These are phyloP conservation scores for Petromus typicus DNA, from an alignment of 2,113 vertebrate species.

Conservation along the genomic window DNA sequence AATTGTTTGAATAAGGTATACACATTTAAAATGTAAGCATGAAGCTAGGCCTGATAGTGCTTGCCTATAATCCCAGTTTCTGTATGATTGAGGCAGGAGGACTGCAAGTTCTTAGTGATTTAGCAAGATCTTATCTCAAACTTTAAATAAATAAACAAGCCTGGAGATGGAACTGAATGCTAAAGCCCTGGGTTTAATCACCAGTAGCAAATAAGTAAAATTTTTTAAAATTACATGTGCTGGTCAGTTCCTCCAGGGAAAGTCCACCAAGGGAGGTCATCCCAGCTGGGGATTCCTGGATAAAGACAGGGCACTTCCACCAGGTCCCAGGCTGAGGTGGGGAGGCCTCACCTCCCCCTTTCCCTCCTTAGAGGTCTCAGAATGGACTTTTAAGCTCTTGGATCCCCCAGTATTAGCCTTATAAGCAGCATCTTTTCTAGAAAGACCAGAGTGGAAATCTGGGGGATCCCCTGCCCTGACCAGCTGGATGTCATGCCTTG, in stretches of 20 bases:
- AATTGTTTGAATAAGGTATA: not conserved
- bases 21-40: not conserved
- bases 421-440: not conserved
- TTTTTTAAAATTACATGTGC: not conserved
- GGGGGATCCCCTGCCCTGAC: not conserved
- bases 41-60: not conserved
- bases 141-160: not conserved
- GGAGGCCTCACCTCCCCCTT: not conserved
- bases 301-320: not conserved
- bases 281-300: not conserved
- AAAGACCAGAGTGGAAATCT: not conserved
- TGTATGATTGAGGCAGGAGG: not conserved
- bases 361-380: not conserved
- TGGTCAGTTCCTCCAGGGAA: not conserved
- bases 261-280: not conserved
- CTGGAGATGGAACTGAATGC: not conserved
- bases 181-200: not conserved
- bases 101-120: not conserved
- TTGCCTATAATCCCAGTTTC: not conserved
- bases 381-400: not conserved
- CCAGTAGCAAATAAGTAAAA: not conserved
- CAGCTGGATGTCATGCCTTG: not conserved
- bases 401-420: not conserved
- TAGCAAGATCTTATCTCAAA: not conserved
- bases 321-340: not conserved